Evolutionary conservation across 2,113 vertebrate genomes (phyloP).

Genomic region (Syngnathus floridae): DNA sequence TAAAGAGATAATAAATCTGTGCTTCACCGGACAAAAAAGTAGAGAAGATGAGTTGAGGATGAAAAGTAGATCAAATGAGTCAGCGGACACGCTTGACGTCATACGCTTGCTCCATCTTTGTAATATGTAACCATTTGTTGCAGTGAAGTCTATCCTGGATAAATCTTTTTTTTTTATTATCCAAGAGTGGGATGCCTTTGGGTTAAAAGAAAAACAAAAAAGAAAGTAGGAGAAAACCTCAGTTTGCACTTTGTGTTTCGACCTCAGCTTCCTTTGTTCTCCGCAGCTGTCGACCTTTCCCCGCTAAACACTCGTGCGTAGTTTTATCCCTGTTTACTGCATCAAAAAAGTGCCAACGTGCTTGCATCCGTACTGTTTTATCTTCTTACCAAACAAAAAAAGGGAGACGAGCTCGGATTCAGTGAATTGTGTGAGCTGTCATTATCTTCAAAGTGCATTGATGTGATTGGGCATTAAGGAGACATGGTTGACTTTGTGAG

Average conservation of each 20-base stretch:
- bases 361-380: background rate
- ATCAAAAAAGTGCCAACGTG: background rate
- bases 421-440: slow-evolving; percentile 2
- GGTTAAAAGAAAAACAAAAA: background rate
- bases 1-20: slow-evolving; percentile 20
- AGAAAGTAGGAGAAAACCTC: background rate
- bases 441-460: slow-evolving; percentile 20
- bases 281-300: background rate
- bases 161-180: background rate
- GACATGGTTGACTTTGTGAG: slow-evolving; percentile 2
- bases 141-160: background rate
- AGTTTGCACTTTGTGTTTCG: slow-evolving; percentile 23
- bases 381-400: background rate
- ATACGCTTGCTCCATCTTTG: background rate
- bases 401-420: background rate
- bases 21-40: slow-evolving; percentile 9
- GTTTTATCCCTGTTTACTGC: slow-evolving; percentile 5
- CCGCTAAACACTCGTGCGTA: background rate
- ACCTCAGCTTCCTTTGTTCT: slow-evolving; percentile 10
- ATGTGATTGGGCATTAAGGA: background rate
- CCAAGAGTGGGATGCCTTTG: background rate
- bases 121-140: slow-evolving; percentile 34
- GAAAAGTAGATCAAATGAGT: slow-evolving; percentile 13
- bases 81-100: slow-evolving; percentile 3
- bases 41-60: background rate